These are phyloP conservation scores for Pachliopta kotzebuea DNA, from an alignment of 2,888 invertebrate genomes.

Conservation along the genomic window DNA sequence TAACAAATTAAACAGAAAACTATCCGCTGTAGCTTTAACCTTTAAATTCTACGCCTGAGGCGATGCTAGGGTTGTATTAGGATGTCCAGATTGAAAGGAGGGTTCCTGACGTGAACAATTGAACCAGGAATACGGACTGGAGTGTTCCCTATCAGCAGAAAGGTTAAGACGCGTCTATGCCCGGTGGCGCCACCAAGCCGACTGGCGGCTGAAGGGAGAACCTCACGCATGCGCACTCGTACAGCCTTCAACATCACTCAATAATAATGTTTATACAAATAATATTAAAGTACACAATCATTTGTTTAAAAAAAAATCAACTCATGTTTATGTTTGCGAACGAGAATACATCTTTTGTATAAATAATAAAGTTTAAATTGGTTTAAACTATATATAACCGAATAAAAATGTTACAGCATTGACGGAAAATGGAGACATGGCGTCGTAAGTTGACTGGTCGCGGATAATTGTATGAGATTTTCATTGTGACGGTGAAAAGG, in stretches of 20 bases:
- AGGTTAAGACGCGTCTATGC: constrained; percentile 51
- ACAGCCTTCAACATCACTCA: constrained; percentile 34
- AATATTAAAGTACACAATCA: constrained; percentile 40
- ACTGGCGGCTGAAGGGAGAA: constrained; percentile 49
- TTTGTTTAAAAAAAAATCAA: constrained; percentile 34
- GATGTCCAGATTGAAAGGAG: constrained; percentile 42
- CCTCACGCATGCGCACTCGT: constrained; percentile 63
- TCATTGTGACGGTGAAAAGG: constrained; percentile 23
- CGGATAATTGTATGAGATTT: constrained; percentile 35
- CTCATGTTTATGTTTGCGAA: constrained; percentile 29
- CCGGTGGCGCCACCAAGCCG: constrained; percentile 64
- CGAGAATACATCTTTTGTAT: constrained; percentile 12
- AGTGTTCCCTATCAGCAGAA: constrained; percentile 37
- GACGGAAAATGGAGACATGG: constrained; percentile 60
- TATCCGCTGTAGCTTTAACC: no score
- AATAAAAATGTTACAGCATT: constrained; percentile 57
- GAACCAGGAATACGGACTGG: constrained; percentile 43
- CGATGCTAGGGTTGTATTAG: constrained; percentile 22
- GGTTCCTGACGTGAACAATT: constrained; percentile 45
- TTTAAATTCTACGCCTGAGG: no score
- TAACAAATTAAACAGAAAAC: constrained; percentile 1
- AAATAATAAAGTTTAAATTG: constrained; percentile 37
- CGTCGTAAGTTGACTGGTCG: constrained; percentile 59
- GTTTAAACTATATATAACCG: constrained; percentile 29
- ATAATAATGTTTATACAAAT: constrained; percentile 36